A percentile compares a stretch with the other conserved stretches of the same genome.
These are phyloP conservation scores for Sebastes ruberrimus DNA, from an alignment of 2,797 vertebrate species.

Conservation along the genomic window DNA sequence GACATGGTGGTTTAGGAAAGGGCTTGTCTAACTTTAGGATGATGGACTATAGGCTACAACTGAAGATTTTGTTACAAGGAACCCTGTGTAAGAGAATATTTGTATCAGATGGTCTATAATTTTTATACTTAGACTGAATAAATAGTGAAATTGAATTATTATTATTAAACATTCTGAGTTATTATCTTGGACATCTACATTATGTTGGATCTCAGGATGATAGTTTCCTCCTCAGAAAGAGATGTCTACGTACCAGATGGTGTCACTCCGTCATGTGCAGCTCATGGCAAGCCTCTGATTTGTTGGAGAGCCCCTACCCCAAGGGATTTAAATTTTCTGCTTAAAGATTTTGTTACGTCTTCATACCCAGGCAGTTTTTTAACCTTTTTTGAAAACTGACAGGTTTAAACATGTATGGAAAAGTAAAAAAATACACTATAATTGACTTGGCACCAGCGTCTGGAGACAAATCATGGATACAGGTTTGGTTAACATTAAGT, in stretches of 20 bases:
- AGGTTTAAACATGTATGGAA: neutral
- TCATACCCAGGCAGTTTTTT: neutral
- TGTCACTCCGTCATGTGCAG: slow-evolving; percentile 30
- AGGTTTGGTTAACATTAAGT: neutral
- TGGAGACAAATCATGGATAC: neutral
- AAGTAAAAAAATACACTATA: neutral
- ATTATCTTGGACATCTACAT: slow-evolving; percentile 1
- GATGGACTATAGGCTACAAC: neutral
- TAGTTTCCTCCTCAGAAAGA: slow-evolving; percentile 16
- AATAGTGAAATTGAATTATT: neutral
- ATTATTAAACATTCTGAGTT: neutral
- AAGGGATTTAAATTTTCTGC: slow-evolving; percentile 23
- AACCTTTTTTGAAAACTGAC: neutral
- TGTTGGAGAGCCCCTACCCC: neutral
- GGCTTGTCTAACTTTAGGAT: neutral
- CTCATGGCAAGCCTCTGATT: slow-evolving; percentile 26
- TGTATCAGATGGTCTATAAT: neutral
- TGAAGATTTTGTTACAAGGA: neutral
- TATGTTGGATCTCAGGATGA: slow-evolving; percentile 15
- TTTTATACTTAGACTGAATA: neutral
- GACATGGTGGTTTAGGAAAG: neutral
- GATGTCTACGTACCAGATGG: slow-evolving; percentile 60
- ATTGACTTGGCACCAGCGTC: neutral
- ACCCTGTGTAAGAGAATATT: neutral
- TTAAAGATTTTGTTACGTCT: neutral